Percentiles rank a stretch among this genome's conserved stretches.
phyloP scores from a whole-genome alignment of 2,888 invertebrate species.

The Plemyria rubiginata region DNA sequence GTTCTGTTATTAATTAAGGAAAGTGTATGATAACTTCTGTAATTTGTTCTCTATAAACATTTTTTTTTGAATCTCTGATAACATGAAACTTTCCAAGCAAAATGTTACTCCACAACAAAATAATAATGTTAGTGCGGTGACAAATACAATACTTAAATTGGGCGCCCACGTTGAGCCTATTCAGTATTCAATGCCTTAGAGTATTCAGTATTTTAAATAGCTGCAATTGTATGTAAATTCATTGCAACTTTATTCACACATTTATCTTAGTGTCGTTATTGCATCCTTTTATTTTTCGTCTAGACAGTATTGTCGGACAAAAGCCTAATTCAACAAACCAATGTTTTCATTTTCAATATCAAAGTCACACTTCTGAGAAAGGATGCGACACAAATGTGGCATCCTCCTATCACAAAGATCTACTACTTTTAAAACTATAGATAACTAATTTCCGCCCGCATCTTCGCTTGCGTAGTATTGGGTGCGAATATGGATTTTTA shows the following conservation, averaged over 20 bases:
- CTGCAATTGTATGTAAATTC: constrained; percentile 40
- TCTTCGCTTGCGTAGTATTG: too few relatives aligned
- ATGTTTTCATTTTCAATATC: constrained; percentile 14
- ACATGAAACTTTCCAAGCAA: neutral
- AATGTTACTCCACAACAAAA: neutral
- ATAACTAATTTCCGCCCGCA: too few relatives aligned
- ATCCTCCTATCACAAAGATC: neutral
- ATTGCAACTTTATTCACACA: constrained; percentile 34
- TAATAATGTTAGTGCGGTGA: neutral
- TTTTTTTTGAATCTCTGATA: too few relatives aligned
- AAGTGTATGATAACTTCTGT: too few relatives aligned
- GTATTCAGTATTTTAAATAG: constrained; percentile 1
- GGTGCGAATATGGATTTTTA: too few relatives aligned
- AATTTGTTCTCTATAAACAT: too few relatives aligned
- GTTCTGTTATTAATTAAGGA: too few relatives aligned
- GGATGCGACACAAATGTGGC: constrained; percentile 10
- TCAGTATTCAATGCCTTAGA: constrained; percentile 13
- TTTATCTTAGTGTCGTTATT: constrained; percentile 29
- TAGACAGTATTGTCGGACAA: constrained; percentile 28
- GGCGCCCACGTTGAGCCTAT: constrained; percentile 2
- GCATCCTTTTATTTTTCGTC: constrained; percentile 35
- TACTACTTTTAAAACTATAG: neutral
- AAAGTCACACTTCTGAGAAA: constrained; percentile 14
- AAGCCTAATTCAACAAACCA: constrained; percentile 17
- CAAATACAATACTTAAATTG: constrained; percentile 5